phyloP scores from a whole-genome alignment of 2,113 vertebrate genomes.

The Scalopus aquaticus region DNA sequence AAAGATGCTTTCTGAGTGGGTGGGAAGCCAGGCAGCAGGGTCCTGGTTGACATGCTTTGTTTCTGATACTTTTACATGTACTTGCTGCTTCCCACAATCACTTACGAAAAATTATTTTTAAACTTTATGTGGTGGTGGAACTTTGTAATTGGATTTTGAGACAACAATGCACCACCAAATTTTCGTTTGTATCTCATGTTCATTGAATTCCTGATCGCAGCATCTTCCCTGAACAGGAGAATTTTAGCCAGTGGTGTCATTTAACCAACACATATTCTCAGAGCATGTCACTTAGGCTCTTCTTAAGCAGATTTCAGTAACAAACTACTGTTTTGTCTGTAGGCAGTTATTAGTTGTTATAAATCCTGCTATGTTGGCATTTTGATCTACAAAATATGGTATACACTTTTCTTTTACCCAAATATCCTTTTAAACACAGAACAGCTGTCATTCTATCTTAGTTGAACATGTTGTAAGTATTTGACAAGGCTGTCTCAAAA shows the following conservation, averaged over 20 bases:
- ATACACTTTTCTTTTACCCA: background rate
- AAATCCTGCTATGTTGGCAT: background rate
- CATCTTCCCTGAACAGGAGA: background rate
- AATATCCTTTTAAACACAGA: slow-evolving; percentile 16
- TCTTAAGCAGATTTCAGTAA: background rate
- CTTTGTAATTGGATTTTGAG: background rate
- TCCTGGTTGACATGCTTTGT: background rate
- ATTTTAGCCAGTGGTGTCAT: background rate
- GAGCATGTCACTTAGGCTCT: background rate
- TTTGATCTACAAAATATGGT: background rate
- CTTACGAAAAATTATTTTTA: slow-evolving; percentile 3
- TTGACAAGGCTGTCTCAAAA: background rate
- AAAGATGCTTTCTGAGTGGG: background rate
- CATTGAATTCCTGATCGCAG: background rate
- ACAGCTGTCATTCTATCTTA: background rate
- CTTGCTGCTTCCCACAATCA: background rate
- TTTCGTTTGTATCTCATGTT: background rate
- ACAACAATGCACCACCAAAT: background rate
- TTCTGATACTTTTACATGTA: slow-evolving; percentile 14
- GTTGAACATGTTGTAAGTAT: slow-evolving; percentile 21
- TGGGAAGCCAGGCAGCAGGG: background rate
- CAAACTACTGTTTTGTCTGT: background rate
- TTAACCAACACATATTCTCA: background rate
- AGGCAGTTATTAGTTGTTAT: background rate
- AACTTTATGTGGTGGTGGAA: background rate